Evolutionary conservation across 2,888 invertebrate species (phyloP).

Genomic region (Hemaris fuciformis): DNA sequence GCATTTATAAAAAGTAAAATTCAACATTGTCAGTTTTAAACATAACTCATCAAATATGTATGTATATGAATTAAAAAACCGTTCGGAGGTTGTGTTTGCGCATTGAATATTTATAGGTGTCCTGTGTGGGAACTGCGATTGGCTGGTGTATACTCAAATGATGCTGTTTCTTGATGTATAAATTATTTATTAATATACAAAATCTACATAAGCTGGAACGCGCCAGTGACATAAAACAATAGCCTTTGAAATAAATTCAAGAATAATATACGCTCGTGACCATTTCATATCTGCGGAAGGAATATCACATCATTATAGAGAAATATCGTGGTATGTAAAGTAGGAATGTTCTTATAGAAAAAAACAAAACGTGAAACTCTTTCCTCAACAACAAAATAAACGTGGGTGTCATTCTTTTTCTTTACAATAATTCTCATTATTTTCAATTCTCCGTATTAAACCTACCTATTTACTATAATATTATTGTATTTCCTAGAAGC

Average conservation of each 20-base stretch:
- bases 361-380: background rate
- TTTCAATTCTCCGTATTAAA: too few relatives aligned
- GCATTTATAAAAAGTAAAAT: background rate
- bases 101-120: constrained; percentile 10
- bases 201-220: background rate
- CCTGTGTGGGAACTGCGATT: constrained; percentile 6
- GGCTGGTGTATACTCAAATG: background rate
- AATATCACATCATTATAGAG: background rate
- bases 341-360: background rate
- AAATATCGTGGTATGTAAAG: background rate
- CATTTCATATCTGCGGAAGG: background rate
- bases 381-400: too few relatives aligned
- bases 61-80: constrained; percentile 10
- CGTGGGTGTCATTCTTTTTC: too few relatives aligned
- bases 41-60: constrained; percentile 10
- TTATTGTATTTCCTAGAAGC: too few relatives aligned
- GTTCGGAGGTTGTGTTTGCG: constrained; percentile 6
- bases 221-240: background rate
- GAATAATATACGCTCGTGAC: too few relatives aligned
- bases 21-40: constrained; percentile 8
- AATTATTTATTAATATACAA: background rate
- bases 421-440: too few relatives aligned
- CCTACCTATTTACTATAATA: too few relatives aligned
- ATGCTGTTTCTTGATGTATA: background rate
- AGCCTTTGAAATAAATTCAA: too few relatives aligned